Base-by-base conservation (phyloP, 2,113 vertebrate species). In the Paracanthobrama guichenoti region DNA sequence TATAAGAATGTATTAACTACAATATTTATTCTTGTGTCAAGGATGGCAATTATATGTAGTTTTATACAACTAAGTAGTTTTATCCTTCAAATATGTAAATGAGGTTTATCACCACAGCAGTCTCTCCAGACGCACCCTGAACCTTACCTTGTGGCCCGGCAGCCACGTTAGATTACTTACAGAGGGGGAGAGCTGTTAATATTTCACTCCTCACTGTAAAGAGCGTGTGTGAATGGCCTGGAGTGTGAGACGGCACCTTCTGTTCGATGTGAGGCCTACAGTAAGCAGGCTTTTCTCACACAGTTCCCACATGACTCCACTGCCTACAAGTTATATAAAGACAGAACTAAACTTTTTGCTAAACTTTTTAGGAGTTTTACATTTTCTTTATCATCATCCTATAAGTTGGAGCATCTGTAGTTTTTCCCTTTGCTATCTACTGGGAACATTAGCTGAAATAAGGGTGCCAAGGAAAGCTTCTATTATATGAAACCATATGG, bases 241-340 rank as follows among this genome's bases (percentile, higher is more conserved):
- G 89, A 93, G 93, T 91, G 93, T 91, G 89, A 95, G 94, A 95
- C 93, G 89, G 92, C 90, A 93, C 93, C 93, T 94, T 94, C 93
- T 95, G 94, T 93, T 95, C 87, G 75, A 90, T 92, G 88, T 83
- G 89, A 91, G 93, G 91, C 91, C 90, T 88, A 91, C 89, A 91
- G 91, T 90, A 86, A 88, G 88, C 86, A 90, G 85, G 87, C 89
- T 75, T 62, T 80, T 76, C 85, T 85, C 74, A 78, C 83, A 84
- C 73, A 60, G 71, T 81, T 79, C 62, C 80, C 83, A 80, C 53
- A 42, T 22, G 3, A 60, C 55, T 78, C 20, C 31, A 71, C 66
- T 67, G 60, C 57, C 55, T 64, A 31, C 9, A 67, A 50, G 44
- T 80, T 80, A 84, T 85, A 91, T 88, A 89, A 90, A 89, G 84